Evolutionary conservation across 2,888 invertebrate genomes (phyloP), one percentile per base, ranked within the genome.

Genomic region (Xestia sexstrigata): DNA sequence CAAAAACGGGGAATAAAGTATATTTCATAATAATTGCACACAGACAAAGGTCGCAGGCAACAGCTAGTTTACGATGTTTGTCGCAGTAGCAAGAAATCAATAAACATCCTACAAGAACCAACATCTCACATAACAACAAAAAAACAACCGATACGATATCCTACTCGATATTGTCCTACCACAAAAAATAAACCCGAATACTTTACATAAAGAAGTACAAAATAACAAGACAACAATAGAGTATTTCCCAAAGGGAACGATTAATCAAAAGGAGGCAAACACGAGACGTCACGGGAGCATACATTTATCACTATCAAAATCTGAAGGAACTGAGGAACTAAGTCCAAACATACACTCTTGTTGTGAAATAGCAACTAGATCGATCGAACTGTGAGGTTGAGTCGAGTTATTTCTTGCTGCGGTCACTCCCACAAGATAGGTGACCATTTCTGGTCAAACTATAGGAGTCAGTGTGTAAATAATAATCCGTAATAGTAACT

Each of bases 251-350:
- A 84, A 82, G 82, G 78, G 78, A 82, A 79, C 87, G 89, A 93
- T 93, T 92, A 89, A 93, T 93, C 93, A 92, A 84, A 88, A 81
- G 89, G 87, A 90, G 88, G 90, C 90, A 91, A 92, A 92, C 91
- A 90, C 83, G 89, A 90, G 90, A 90, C 90, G 91, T 93, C 93
- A 90, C 81, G 76, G 74, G 81, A 86, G 79, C 83, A 89, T 83
- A 88, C 91, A 94, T 93, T 93, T 91, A 93, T 93, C 93, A 93
- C 88, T 89, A 89, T 92, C 91, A 92, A 90, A 75, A 90, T 89
- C 87, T 88, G 90, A 90, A 91, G 89, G 90, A 89, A 89, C 88
- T 87, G 85, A 35, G 30, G 58, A 76, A 63, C 66, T 58, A 66
- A 47, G 30, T 67, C 23, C 1, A 26, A 66, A 67, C 11, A 42